These are phyloP conservation scores for Syrmaticus mikado DNA, from an alignment of 2,113 vertebrate species.

Conservation along the genomic window DNA sequence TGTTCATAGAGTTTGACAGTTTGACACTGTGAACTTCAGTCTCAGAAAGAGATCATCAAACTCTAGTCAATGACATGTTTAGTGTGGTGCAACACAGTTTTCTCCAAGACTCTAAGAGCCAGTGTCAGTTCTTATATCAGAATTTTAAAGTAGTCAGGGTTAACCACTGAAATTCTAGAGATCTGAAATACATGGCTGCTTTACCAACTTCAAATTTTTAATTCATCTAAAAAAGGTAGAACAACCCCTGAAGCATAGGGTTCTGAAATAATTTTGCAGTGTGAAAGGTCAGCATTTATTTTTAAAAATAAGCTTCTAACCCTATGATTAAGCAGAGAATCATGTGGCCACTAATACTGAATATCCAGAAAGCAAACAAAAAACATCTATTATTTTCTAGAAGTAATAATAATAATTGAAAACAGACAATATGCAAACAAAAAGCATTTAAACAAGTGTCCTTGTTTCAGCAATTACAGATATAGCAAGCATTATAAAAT, in stretches of 20 bases:
- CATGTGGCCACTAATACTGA: not conserved
- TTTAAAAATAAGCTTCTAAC: not conserved
- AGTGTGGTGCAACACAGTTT: not conserved
- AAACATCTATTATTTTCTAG: not conserved
- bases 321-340: not conserved
- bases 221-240: not conserved
- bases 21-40: not conserved
- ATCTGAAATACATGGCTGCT: not conserved
- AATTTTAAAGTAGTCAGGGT: not conserved
- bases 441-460: not conserved
- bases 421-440: not conserved
- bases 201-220: not conserved
- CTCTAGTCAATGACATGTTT: not conserved
- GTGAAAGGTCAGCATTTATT: not conserved
- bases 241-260: not conserved
- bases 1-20: not conserved
- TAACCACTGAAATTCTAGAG: not conserved
- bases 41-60: not conserved
- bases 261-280: not conserved
- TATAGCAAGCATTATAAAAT: too few species aligned
- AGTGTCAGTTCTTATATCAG: not conserved
- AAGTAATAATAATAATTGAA: not conserved
- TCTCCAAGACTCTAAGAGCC: not conserved
- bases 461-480: too few species aligned
- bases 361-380: not conserved